Conservation (phyloP, 1,140 invertebrate species). For the Leptopilina clavipes region DNA sequence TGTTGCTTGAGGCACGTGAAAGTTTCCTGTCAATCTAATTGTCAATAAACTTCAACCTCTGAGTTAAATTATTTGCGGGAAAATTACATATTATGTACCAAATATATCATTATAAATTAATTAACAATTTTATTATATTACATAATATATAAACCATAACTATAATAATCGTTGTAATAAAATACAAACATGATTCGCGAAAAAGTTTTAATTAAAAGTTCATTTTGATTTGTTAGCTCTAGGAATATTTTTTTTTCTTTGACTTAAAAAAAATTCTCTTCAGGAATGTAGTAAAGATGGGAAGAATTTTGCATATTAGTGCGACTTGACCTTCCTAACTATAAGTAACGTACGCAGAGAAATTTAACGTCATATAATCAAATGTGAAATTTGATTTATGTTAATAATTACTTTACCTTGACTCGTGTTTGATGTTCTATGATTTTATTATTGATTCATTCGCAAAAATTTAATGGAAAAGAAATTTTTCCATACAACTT, state of each 20-base stretch:
- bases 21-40: background rate
- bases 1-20: background rate
- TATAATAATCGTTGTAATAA: no score
- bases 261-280: background rate
- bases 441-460: background rate
- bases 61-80: constrained; percentile 34
- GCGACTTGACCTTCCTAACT: constrained; percentile 2
- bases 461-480: background rate
- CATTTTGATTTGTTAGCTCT: background rate
- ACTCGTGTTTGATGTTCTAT: background rate
- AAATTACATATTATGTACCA: no score
- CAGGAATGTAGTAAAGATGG: background rate
- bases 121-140: no score
- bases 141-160: no score
- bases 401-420: background rate
- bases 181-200: no score
- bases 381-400: background rate
- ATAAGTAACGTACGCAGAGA: background rate
- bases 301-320: background rate
- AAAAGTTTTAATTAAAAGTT: no score
- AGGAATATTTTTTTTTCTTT: no score
- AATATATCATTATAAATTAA: no score
- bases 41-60: constrained; percentile 25
- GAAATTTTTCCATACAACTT: background rate
- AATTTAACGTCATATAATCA: background rate